Conservation (phyloP, 2,113 vertebrate species). For the Mustela lutreola region DNA sequence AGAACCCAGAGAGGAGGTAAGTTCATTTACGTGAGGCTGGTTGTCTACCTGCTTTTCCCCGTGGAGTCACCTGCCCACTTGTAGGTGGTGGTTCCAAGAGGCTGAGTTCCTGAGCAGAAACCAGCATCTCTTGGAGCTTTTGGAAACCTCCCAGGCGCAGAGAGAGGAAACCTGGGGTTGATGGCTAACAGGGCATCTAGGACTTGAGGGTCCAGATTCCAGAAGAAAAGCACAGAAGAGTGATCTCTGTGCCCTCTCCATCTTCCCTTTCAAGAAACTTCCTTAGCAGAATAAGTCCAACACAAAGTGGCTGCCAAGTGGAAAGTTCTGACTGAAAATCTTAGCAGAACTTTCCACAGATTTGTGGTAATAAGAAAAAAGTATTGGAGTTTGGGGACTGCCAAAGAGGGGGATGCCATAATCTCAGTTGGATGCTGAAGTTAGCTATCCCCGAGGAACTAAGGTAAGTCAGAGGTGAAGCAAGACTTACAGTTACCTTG, state of each 20-base stretch:
- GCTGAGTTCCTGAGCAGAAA: background rate
- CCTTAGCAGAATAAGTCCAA: background rate
- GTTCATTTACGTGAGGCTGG: rapidly evolving
- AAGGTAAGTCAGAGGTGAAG: background rate
- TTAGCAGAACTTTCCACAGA: background rate
- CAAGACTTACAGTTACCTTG: background rate
- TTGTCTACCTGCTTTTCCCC: background rate
- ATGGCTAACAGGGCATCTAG: background rate
- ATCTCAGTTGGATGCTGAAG: background rate
- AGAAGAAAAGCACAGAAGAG: background rate
- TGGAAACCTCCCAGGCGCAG: rapidly evolving
- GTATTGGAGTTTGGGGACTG: background rate
- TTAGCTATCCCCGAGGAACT: background rate
- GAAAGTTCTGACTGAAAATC: background rate
- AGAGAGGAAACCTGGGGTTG: rapidly evolving
- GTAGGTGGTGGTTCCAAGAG: background rate
- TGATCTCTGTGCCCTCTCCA: rapidly evolving
- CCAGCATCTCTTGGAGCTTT: background rate
- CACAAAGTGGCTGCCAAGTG: background rate
- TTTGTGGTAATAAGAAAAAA: no score
- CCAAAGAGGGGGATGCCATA: rapidly evolving
- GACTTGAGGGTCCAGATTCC: background rate
- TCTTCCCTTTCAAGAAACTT: background rate
- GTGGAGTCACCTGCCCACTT: rapidly evolving
- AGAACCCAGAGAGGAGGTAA: background rate